Conservation (phyloP, 2,113 vertebrate species). For the Gymnogyps californianus region DNA sequence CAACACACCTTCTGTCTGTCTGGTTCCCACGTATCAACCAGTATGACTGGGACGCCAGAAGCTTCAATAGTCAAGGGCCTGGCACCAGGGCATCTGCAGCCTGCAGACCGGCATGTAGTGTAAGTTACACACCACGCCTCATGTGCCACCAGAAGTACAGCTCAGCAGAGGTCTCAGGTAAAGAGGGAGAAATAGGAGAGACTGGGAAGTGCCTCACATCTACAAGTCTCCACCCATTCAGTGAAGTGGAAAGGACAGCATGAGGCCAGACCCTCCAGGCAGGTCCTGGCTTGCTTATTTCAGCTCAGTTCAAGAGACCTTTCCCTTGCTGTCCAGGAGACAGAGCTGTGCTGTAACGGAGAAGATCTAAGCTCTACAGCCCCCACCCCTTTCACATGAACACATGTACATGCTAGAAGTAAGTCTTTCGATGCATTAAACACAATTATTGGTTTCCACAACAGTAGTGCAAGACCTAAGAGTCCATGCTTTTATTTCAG, state of each 20-base stretch:
- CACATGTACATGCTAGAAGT: neutral
- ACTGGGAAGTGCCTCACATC: neutral
- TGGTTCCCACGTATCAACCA: neutral
- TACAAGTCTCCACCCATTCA: neutral
- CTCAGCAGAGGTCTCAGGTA: neutral
- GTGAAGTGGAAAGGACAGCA: neutral
- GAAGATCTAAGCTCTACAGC: neutral
- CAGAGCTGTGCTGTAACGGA: neutral
- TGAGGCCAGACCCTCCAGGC: neutral
- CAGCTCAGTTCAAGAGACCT: neutral
- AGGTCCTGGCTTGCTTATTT: neutral
- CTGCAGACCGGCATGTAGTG: neutral
- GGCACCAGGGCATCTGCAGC: neutral
- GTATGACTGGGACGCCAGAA: neutral
- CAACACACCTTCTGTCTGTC: neutral
- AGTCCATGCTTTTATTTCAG: neutral
- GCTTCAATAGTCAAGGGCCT: neutral
- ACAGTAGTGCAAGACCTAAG: neutral
- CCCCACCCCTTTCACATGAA: neutral
- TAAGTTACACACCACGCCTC: fast-evolving
- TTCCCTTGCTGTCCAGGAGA: neutral
- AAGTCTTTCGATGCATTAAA: neutral
- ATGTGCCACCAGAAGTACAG: neutral
- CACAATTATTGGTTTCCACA: neutral
- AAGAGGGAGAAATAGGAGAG: neutral